Evolutionary conservation across 2,797 vertebrate species (phyloP).

Genomic region (Gallinago solitaria): DNA sequence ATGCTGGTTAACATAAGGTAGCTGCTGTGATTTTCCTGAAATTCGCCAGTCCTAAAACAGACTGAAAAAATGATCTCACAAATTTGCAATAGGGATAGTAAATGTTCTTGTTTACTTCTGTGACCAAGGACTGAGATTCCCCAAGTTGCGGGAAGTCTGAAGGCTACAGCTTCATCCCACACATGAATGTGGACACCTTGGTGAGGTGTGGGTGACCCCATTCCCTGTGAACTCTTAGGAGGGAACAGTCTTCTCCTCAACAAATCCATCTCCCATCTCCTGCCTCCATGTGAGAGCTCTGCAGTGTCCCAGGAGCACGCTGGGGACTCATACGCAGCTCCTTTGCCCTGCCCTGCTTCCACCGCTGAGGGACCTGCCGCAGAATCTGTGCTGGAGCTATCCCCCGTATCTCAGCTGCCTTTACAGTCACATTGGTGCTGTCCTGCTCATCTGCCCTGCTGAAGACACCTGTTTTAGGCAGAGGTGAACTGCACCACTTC

Average conservation of each 20-base stretch:
- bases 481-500: background rate
- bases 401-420: background rate
- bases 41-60: background rate
- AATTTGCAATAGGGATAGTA: background rate
- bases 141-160: background rate
- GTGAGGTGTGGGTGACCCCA: background rate
- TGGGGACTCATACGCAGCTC: background rate
- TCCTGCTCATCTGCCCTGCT: background rate
- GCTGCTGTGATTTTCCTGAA: background rate
- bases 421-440: background rate
- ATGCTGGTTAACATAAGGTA: background rate
- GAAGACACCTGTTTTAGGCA: background rate
- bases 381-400: background rate
- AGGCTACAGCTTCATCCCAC: background rate
- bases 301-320: fast-evolving
- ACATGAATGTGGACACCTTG: background rate
- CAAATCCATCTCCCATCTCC: background rate
- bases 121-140: background rate
- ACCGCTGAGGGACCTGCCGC: background rate
- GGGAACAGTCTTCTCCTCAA: background rate
- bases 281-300: background rate
- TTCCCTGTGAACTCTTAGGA: background rate
- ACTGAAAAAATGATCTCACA: background rate
- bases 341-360: background rate
- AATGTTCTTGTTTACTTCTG: background rate